Base-by-base conservation (phyloP, 2,888 invertebrate genomes). In the Papilio protenor region DNA sequence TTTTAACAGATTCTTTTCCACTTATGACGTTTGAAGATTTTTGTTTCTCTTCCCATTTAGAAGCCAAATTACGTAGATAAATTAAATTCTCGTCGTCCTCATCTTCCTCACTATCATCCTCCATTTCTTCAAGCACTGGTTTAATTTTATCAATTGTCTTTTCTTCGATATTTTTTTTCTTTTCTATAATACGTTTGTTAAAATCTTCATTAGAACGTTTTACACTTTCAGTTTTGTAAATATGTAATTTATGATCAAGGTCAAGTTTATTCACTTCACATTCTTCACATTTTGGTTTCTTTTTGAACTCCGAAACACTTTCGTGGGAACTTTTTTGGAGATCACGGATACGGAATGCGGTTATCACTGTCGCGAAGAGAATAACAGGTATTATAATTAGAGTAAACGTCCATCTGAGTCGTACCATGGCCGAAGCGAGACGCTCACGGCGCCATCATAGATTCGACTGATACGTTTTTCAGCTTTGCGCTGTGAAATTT, bases 321-420 rank as follows among this genome's bases (percentile, higher is more conserved):
- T 91, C 90, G 81, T 87, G 81, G 79, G 85, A 83, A 81, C 82
- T 84, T 89, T 90, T 93, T 79, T 92, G 92, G 85, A 92, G 87
- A 87, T 94, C 93, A 82, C 95, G 94, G 82, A 95, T 88, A 84
- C 95, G 95, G 90, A 95, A 95, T 90, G 95, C 95, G 88, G 92
- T 93, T 90, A 94, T 93, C 90, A 94, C 94, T 90, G 94, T 91
- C 82, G 91, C 93, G 88, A 94, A 90, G 88, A 94, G 90, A 83
- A 93, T 88, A 82, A 94, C 85, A 87, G 88, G 88, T 88, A 94
- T 90, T 91, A 94, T 87, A 90, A 94, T 92, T 90, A 95, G 90
- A 91, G 92, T 90, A 85, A 93, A 85, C 88, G 91, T 93, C 91
- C 92, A 90, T 90, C 89, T 89, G 85, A 88, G 85, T 85, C 92